Base-by-base conservation (phyloP, 35 echinoderm and acorn worm species). In the Ptychodera flava region DNA sequence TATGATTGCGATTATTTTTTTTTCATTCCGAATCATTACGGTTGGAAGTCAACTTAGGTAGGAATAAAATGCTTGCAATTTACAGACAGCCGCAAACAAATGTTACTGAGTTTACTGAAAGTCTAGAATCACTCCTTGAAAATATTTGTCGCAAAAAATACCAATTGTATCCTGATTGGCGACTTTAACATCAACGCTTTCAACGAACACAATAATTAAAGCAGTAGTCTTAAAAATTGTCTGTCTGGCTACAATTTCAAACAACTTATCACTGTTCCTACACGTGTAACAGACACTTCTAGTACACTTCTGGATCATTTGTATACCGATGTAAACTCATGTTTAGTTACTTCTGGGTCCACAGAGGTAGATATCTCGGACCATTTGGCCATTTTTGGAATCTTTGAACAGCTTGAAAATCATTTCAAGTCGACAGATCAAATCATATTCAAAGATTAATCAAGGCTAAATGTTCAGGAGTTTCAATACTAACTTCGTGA, bases 21-120 rank as follows among this genome's bases (percentile, higher is more conserved):
- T n/a, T n/a, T 81, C 80, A 81, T 81, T 81, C 82, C n/a, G 82
- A 83, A n/a, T 83, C 33, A 12, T 83, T 83, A 83, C 37, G 82
- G 82, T n/a, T 83, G 6, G 82, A 83, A 37, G 12, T 83, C 0
- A 1, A 83, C 6, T 1, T 83, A 16, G 33, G 28, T 36, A 16
- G 12, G 12, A 36, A 36, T 22, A 83, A 83, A 83, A 34, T 34
- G 0, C 28, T 83, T 37, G 29, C 37, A 35, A 1, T 83, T 0
- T 83, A 83, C 37, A 83, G 82, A 37, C 32, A 83, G n/a, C 82
- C 82, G 28, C 30, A 34, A 30, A 83, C 82, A 34, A 83, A 83
- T 28, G 16, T 83, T 83, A 35, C 35, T 2, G 80, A 82, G 22
- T 82, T 82, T 2, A 82, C 22, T 33, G 28, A 82, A 30, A 32